phyloP scores from a whole-genome alignment of 2,113 vertebrate species.

The Cyprinus carpio region DNA sequence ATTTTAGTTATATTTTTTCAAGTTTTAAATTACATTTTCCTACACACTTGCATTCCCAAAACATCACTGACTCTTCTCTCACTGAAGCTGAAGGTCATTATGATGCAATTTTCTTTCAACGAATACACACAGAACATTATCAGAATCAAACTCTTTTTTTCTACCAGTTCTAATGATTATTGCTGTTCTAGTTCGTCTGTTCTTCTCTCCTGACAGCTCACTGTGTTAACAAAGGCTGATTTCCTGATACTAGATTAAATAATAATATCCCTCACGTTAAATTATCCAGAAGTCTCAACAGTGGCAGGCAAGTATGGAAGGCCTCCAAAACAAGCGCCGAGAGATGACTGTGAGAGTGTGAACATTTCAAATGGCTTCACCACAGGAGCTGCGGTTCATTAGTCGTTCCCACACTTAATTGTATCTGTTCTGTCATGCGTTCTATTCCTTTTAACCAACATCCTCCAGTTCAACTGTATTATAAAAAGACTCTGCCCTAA shows the following conservation, averaged over 20 bases:
- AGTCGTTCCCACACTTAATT: not conserved
- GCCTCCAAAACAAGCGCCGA: not conserved
- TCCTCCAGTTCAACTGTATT: not conserved
- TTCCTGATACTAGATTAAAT: slow-evolving; percentile 1
- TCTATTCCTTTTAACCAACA: slow-evolving; percentile 1
- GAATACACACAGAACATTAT: not conserved
- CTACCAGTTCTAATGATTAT: not conserved
- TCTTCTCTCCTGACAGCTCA: not conserved
- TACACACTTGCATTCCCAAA: too few relatives aligned
- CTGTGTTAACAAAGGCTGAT: slow-evolving; percentile 6
- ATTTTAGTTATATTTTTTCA: too few relatives aligned
- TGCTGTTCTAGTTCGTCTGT: not conserved
- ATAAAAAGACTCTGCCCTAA: not conserved
- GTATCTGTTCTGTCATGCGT: slow-evolving; percentile 20
- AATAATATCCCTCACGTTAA: not conserved
- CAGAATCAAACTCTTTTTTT: not conserved
- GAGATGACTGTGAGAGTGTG: not conserved
- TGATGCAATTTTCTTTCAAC: not conserved
- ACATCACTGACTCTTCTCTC: not conserved
- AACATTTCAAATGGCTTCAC: slow-evolving; percentile 7
- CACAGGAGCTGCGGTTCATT: not conserved
- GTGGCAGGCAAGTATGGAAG: not conserved
- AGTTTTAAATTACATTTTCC: too few relatives aligned
- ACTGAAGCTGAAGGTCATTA: not conserved
- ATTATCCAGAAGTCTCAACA: not conserved